Base-by-base conservation (phyloP, 2,888 invertebrate species). In the Drosophila kuntzei region DNA sequence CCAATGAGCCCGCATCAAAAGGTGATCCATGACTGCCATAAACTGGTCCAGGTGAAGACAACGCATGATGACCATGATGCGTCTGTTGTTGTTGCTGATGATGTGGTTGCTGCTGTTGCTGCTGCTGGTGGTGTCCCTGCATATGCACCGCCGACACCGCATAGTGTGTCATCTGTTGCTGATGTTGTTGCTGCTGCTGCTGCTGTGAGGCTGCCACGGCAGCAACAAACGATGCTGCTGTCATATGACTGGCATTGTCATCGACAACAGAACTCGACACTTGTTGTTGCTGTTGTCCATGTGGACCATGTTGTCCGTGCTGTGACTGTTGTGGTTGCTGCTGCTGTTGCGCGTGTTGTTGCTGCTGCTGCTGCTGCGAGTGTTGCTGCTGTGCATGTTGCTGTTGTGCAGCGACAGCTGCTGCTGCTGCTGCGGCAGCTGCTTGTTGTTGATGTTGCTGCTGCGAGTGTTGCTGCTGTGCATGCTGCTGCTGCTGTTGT, bases 1-100 rank as follows among this genome's bases (percentile, higher is more conserved):
- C 94, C 68, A 94, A 79, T 14, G 90, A 79, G 4, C 91, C 89
- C 2, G 93, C 89, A 44, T 92, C 93, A 72, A 93, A 93, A 4
- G 93, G 92, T 16, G 92, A 92, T 0, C 92, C 87, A 71, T 92
- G 92, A 1, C 89, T 69, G 8, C 77, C 89, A 37, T 89, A 89
- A n/a, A 82, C 90, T 0, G 91, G 86, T 6, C 92, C 92, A 1
- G 93, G 92, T 12, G 92, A 92, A 2, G 92, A 92, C 4, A 93
- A 71, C 11, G 92, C 86, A 77, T 92, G 92, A 43, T 91, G 91
- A 16, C 55, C 80, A 43, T 86, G 87, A 43, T 82, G 79, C 14
- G 50, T 49, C 49, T 71, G 73, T 34, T 34, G 34, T 7, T 34
- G 78, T 11, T 68, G 68, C 27, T 75, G 76, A 8, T 75, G 75